These are phyloP conservation scores for Phengaris alcon DNA, from an alignment of 2,888 invertebrate species.

Conservation along the genomic window DNA sequence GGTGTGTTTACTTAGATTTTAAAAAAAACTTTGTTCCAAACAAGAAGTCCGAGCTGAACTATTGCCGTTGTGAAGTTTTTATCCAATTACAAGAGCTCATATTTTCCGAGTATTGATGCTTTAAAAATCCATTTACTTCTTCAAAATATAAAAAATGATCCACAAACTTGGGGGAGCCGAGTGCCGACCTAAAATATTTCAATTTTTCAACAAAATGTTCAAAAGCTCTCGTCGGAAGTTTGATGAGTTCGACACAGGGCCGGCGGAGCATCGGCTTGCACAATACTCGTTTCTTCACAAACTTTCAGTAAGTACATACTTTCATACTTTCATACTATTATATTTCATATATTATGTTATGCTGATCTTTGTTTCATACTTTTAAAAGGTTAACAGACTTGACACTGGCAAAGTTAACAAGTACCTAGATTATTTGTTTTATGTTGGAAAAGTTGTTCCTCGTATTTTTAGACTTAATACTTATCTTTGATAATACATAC, in stretches of 20 bases:
- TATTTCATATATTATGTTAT: constrained; percentile 33
- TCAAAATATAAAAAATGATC: constrained; percentile 30
- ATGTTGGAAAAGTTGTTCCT: too few species aligned
- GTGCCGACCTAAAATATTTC: constrained; percentile 39
- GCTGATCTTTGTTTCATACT: constrained; percentile 30
- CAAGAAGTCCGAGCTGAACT: background rate
- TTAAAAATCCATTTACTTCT: constrained; percentile 23
- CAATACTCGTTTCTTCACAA: constrained; percentile 49
- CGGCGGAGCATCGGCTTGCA: constrained; percentile 53
- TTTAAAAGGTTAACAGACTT: constrained; percentile 17
- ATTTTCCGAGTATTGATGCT: background rate
- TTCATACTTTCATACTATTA: constrained; percentile 32
- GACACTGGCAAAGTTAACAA: too few species aligned
- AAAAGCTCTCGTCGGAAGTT: constrained; percentile 52
- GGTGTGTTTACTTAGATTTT: background rate
- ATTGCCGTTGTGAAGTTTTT: background rate
- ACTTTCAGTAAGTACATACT: constrained; percentile 33
- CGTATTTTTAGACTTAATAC: too few species aligned
- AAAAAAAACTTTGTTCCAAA: background rate
- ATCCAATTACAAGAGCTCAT: background rate
- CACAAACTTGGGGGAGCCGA: constrained; percentile 16
- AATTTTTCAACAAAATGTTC: constrained; percentile 49
- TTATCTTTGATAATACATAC: too few species aligned
- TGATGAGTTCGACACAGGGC: constrained; percentile 66
- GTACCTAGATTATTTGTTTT: too few species aligned